Percentiles rank a stretch among this genome's conserved stretches.
These are phyloP conservation scores for Clarias macrocephalus DNA, from an alignment of 2,113 vertebrate genomes.

Conservation along the genomic window DNA sequence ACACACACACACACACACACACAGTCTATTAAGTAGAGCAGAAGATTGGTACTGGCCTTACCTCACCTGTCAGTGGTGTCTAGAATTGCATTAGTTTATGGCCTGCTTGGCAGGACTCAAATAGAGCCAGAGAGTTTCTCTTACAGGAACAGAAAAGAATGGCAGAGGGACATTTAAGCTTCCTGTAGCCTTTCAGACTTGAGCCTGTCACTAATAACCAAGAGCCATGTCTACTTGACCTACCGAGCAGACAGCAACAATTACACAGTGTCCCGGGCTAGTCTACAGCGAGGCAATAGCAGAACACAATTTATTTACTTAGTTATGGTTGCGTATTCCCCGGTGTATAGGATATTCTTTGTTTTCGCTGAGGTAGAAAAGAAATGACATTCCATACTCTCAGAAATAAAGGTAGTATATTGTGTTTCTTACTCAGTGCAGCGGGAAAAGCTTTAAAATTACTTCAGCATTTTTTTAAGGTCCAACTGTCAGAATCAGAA, in stretches of 20 bases:
- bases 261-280: not conserved
- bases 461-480: not conserved
- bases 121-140: constrained; percentile 34
- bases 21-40: constrained; percentile 41
- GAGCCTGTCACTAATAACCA: constrained; percentile 24
- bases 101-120: constrained; percentile 54
- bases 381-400: not conserved
- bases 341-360: not conserved
- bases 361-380: not conserved
- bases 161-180: constrained; percentile 38
- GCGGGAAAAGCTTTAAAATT: not conserved
- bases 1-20: constrained; percentile 12
- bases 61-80: constrained; percentile 45
- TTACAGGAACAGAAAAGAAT: constrained; percentile 29
- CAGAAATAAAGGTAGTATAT: not conserved
- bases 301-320: not conserved
- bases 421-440: not conserved
- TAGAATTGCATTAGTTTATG: constrained; percentile 50
- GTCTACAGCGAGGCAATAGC: not conserved
- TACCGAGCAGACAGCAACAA: not conserved
- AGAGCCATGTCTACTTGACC: constrained; percentile 10
- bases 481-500: not conserved
- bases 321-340: not conserved
- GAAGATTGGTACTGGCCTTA: constrained; percentile 47
- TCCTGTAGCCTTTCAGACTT: constrained; percentile 33